Base-by-base conservation (phyloP, 1,140 invertebrate species). In the Sycobia sp. region DNA sequence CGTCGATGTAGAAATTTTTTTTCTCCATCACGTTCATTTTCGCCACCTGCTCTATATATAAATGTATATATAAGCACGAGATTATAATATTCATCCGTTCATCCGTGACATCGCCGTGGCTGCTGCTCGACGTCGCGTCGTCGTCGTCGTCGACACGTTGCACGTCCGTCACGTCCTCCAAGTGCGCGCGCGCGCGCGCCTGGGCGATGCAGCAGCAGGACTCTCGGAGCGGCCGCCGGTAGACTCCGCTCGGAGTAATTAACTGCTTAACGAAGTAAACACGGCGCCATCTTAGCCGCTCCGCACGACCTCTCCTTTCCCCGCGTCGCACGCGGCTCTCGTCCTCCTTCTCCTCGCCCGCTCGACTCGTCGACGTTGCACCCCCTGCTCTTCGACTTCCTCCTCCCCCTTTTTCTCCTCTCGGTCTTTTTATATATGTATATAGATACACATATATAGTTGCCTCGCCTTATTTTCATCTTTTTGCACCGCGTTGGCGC, bases 251-350 rank as follows among this genome's bases (percentile, higher is more conserved):
- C 69, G 71, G 71, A 78, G 77, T 82, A 82, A 82, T 82, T 82
- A 82, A 80, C 77, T 77, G 74, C 76, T 79, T 82, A 82, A 82
- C 78, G 79, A 80, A 80, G 78, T 82, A 80, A 82, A 76, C 71
- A 76, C 72, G 78, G 73, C 78, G 79, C 78, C 79, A 81, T 80
- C 77, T 81, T 81, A 73, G 73, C 73, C 68, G 29, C 29, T 60
- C 64, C 47, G 71, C 44, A 25, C 14, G 32, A 18, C 49, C 43
- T 36, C 27, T 43, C 29, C 44, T 51, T 58, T 49, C 27, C n/a
- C 23, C 22, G 11, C 27, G 25, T 10, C 22, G 23, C 47, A n/a
- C 18, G 1, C 14, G n/a, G 66, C 67, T 57, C 57, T 60, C 43
- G 4, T 32, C 47, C 43, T 53, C 47, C 34, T 43, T 50, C 38